These are phyloP conservation scores for Anguilla rostrata DNA, from an alignment of 2,113 vertebrate genomes.

Conservation along the genomic window DNA sequence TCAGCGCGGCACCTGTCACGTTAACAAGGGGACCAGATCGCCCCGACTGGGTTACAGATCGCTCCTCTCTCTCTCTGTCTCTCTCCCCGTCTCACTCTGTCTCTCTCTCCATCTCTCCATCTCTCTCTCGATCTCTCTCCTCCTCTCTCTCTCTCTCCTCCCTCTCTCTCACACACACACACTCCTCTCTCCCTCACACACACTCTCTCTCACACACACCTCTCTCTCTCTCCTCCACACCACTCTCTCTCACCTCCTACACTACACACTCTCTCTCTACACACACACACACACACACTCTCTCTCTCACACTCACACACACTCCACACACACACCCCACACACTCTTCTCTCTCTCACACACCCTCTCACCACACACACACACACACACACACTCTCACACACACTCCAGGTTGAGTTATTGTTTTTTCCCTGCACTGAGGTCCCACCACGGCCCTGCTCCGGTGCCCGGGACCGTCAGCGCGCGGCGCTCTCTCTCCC, in stretches of 20 bases:
- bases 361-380: too few relatives aligned
- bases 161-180: too few relatives aligned
- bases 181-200: not conserved
- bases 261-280: too few relatives aligned
- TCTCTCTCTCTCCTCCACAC: constrained; percentile 4
- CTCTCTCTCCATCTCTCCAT: constrained; percentile 7
- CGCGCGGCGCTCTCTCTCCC: not conserved
- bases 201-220: too few relatives aligned
- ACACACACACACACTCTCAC: too few relatives aligned
- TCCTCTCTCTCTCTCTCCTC: not conserved
- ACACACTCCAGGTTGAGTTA: not conserved
- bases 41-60: not conserved
- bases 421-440: not conserved
- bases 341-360: too few relatives aligned
- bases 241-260: too few relatives aligned
- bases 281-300: too few relatives aligned
- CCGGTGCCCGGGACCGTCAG: not conserved
- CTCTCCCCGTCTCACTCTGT: not conserved
- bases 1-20: constrained; percentile 27
- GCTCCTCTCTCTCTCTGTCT: not conserved
- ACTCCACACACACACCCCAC: too few relatives aligned
- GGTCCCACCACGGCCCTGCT: not conserved
- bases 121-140: too few relatives aligned
- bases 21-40: constrained; percentile 33
- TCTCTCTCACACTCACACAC: too few relatives aligned